Base-by-base conservation (phyloP, 2,888 invertebrate genomes). In the Mechanitis mazaeus region DNA sequence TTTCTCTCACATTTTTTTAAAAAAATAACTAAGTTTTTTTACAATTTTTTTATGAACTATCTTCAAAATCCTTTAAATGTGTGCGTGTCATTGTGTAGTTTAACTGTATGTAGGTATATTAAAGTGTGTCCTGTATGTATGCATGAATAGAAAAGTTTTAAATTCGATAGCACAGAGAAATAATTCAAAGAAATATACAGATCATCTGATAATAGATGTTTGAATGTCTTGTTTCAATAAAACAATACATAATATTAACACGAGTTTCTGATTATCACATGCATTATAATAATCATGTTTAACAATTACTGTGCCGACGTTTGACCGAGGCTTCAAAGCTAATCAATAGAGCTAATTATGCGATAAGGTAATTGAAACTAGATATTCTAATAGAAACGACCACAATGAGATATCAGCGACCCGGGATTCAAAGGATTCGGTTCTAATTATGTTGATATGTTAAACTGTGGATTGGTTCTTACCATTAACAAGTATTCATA, bases 261-360 rank as follows among this genome's bases (percentile, higher is more conserved):
- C 31, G 3, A 42, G 38, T 33, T 20, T 58, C 50, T 50, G 38
- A 47, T 20, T 5, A 45, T 9, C 54, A 55, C 54, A 55, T n/a
- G 31, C 42, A 61, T 58, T 62, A 64, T 55, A 11, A 38, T 53
- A 59, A 58, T 53, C 47, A 54, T 63, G 68, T 68, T 69, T 61
- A 56, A 70, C 70, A 72, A 75, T 76, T 72, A 73, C 64, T 59
- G 47, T 71, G 69, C 68, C 67, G 71, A 72, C 69, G 74, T 72
- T 66, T 68, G 74, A 73, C 69, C 74, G 58, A 57, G 42, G 72
- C 69, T 72, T 74, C 74, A 73, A 71, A 68, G 69, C 66, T 72
- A 72, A 76, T 76, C 70, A 69, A 64, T 64, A 64, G 63, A 59
- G 60, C 65, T 69, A 72, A 72, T 71, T 75, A 73, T 68, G 67